Evolutionary conservation across 1,140 invertebrate genomes (phyloP), one percentile per base, ranked within the genome.

Genomic region (Acyrthosiphon pisum): DNA sequence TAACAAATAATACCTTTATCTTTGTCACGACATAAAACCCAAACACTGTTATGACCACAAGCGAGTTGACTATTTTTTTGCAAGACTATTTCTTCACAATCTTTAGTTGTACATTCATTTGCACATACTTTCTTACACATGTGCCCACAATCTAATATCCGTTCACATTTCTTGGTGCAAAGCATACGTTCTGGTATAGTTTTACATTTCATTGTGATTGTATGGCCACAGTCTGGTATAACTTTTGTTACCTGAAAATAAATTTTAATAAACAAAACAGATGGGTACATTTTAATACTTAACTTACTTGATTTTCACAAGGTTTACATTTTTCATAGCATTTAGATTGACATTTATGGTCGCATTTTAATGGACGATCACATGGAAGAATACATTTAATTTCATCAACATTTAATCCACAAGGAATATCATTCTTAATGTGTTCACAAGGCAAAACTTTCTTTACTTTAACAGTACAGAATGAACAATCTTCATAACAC

Each of bases 401-500:
- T 6, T 92, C 60, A 84, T 53, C 30, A 1, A 30, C 37, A 53
- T 41, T 53, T 48, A 83, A 37, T 53, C 91, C 48, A 84, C 91
- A 92, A 18, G 91, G 81, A 30, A 84, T 7, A 92, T 84, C 37
- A 50, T 92, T 48, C 30, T 50, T 50, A 6, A 41, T 22, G 14
- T 92, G 91, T 8, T 76, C 91, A 92, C 91, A 92, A 26, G 48
- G 35, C 18, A 92, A 30, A 26, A 6, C 35, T 53, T 37, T 92
- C 0, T 92, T 9, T 26, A 92, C 35, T 53, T 53, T 53, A 30
- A 92, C 35, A 44, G 48, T 93, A 83, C 83, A 89, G 18, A 53
- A 68, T 87, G 88, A 50, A 94, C 96, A 96, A 37, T 94, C 94
- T 94, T 96, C 95, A 94, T 94, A 95, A 94, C 96, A 96, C 22